Conservation (phyloP, 2,888 invertebrate species). For the Cerastoderma edule region DNA sequence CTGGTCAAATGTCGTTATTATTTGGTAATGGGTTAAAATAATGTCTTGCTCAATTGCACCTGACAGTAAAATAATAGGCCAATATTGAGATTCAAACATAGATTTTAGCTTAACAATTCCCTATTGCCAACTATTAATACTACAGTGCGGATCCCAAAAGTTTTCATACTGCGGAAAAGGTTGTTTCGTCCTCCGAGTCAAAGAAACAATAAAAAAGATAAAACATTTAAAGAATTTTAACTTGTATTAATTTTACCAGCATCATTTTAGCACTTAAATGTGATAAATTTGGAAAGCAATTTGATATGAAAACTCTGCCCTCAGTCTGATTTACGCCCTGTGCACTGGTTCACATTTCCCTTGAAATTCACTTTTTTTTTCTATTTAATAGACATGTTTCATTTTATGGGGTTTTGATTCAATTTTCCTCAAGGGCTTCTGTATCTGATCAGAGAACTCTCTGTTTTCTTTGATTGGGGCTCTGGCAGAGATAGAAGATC, state of each 20-base stretch:
- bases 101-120: no score
- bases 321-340: background rate
- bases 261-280: slow-evolving; percentile 1
- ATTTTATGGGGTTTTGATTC: slow-evolving; percentile 35
- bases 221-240: background rate
- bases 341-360: slow-evolving; percentile 17
- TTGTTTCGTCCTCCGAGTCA: no score
- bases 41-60: no score
- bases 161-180: no score
- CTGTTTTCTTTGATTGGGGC: background rate
- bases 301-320: background rate
- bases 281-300: background rate
- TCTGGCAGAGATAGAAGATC: background rate
- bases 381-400: slow-evolving; percentile 16
- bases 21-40: background rate
- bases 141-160: no score
- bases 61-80: no score
- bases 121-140: no score
- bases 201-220: background rate
- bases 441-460: background rate
- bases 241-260: background rate
- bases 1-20: background rate
- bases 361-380: slow-evolving; percentile 9
- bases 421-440: slow-evolving; percentile 21
- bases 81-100: no score